Evolutionary conservation across 2,113 vertebrate genomes (phyloP).

Genomic region (Emydocephalus ijimae): DNA sequence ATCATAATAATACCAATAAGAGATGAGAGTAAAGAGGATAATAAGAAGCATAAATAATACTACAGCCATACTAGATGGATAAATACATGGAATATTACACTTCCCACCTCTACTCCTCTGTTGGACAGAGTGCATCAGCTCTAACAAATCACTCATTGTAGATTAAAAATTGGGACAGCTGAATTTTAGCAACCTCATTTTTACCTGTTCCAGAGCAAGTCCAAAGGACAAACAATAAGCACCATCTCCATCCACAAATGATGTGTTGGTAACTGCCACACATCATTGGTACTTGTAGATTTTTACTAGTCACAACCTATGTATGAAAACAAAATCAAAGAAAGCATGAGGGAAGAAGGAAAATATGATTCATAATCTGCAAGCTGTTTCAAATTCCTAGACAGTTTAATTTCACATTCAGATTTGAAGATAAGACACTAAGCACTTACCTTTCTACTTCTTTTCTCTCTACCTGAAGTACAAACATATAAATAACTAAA

Average conservation of each 20-base stretch:
- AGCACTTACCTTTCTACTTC: background rate
- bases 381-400: background rate
- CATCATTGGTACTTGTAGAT: background rate
- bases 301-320: background rate
- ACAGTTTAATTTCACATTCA: background rate
- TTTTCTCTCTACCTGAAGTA: background rate
- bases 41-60: background rate
- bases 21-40: background rate
- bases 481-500: background rate
- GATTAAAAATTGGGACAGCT: background rate
- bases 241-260: background rate
- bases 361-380: background rate
- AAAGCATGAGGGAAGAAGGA: background rate
- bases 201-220: slow-evolving; percentile 13
- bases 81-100: background rate
- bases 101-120: background rate
- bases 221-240: background rate
- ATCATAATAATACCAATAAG: background rate
- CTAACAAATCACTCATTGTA: background rate
- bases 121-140: background rate
- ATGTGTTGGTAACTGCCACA: background rate
- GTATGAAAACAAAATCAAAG: background rate
- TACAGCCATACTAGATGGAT: background rate
- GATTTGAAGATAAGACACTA: background rate
- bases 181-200: background rate